Conservation (phyloP, 2,113 vertebrate species). For the Aegithalos caudatus region DNA sequence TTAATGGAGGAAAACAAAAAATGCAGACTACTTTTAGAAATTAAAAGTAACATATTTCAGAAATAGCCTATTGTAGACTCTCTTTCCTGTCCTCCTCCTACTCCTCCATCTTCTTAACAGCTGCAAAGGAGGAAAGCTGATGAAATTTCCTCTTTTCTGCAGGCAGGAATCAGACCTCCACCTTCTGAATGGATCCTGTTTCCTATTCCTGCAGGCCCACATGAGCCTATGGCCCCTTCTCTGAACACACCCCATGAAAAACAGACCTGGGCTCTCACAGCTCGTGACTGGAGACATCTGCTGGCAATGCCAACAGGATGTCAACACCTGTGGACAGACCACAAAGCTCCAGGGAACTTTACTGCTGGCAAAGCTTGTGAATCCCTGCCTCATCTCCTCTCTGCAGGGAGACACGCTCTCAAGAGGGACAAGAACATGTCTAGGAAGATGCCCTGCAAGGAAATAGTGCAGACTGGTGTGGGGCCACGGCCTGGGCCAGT, state of each 20-base stretch:
- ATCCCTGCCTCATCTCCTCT: neutral
- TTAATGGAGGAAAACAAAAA: neutral
- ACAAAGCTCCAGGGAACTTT: neutral
- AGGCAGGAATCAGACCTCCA: neutral
- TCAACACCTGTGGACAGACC: neutral
- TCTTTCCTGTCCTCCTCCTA: neutral
- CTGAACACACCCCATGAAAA: accelerated
- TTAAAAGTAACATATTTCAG: neutral
- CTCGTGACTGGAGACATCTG: accelerated
- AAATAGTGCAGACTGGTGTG: neutral
- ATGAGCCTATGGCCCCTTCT: neutral
- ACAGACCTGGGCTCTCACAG: neutral
- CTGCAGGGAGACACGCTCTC: neutral
- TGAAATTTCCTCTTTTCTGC: neutral
- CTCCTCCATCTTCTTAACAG: neutral
- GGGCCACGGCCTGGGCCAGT: neutral
- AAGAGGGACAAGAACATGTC: neutral
- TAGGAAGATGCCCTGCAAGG: neutral
- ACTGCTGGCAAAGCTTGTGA: neutral
- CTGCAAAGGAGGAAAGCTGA: neutral
- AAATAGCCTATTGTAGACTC: neutral
- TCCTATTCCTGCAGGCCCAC: neutral
- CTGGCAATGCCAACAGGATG: neutral
- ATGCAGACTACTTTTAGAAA: neutral
- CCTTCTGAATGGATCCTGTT: neutral